Percentiles rank a stretch among this genome's conserved stretches.
Conservation (phyloP, 2,888 invertebrate genomes). For the Steinernema hermaphroditum region DNA sequence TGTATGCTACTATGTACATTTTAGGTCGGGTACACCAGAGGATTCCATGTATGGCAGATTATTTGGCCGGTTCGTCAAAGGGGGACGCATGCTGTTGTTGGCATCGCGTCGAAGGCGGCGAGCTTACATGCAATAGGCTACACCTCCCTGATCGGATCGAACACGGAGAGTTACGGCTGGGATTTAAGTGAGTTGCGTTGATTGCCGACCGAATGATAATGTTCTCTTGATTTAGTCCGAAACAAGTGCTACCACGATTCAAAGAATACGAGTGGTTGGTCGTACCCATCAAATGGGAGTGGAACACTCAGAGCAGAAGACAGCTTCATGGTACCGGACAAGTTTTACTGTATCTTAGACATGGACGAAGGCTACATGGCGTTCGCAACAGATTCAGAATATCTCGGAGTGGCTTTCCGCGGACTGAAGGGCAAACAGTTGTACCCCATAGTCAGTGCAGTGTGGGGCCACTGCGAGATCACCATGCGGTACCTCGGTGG, state of each 20-base stretch:
- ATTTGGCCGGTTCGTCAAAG: too few relatives aligned
- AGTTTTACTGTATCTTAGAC: slow-evolving; percentile 74
- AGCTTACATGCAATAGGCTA: background rate
- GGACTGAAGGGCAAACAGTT: slow-evolving; percentile 90
- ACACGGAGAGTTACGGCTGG: too few relatives aligned
- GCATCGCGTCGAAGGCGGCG: background rate
- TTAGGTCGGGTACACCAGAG: background rate
- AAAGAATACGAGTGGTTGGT: background rate
- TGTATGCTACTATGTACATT: background rate
- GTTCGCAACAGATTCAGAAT: slow-evolving; percentile 94
- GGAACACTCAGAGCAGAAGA: background rate
- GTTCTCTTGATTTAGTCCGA: background rate
- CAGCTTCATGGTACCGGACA: slow-evolving; percentile 33
- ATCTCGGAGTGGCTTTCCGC: slow-evolving; percentile 87
- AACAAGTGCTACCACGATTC: background rate
- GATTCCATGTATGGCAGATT: background rate
- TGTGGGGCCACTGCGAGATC: slow-evolving; percentile 99
- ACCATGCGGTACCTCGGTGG: slow-evolving; percentile 98
- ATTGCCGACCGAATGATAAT: too few relatives aligned
- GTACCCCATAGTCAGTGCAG: slow-evolving; percentile 96
- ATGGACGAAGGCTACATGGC: slow-evolving; percentile 99
- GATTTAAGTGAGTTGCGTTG: too few relatives aligned
- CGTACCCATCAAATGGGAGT: slow-evolving; percentile 43
- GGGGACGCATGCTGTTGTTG: background rate
- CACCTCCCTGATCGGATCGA: too few relatives aligned